A percentile compares a stretch with the other conserved stretches of the same genome.
phyloP scores from a whole-genome alignment of 1,140 invertebrate species.

The Eulimnadia texana region DNA sequence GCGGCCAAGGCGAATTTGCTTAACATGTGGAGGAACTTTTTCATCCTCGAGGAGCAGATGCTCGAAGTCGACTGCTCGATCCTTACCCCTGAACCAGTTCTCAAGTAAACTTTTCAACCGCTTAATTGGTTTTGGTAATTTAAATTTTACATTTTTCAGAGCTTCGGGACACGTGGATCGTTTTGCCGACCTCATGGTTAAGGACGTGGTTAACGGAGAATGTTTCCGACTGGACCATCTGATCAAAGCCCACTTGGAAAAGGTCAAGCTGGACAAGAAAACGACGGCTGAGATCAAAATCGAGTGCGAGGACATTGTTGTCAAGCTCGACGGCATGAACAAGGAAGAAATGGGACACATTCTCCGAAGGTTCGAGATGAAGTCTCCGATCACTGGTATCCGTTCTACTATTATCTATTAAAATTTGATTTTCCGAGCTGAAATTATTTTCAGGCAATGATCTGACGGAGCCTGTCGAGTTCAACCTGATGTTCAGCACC shows the following conservation, averaged over 20 bases:
- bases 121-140: neutral
- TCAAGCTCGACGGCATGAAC: constrained; percentile 72
- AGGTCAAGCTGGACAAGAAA: constrained; percentile 72
- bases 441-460: constrained; percentile 52
- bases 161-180: constrained; percentile 97
- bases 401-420: neutral
- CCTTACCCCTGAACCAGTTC: constrained; percentile 86
- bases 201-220: constrained; percentile 88
- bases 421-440: neutral
- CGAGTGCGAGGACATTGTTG: constrained; percentile 63
- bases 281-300: constrained; percentile 48
- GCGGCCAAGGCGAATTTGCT: constrained; percentile 92
- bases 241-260: constrained; percentile 93
- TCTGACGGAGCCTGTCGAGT: constrained; percentile 85
- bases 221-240: constrained; percentile 95
- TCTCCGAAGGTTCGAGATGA: constrained; percentile 77
- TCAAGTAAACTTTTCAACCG: constrained; percentile 45
- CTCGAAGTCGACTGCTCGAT: constrained; percentile 96
- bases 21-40: constrained; percentile 86
- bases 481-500: constrained; percentile 97
- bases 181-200: constrained; percentile 99
- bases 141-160: constrained; percentile 30
- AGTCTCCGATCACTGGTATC: constrained; percentile 63
- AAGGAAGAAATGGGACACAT: constrained; percentile 76
- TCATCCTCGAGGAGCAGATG: constrained; percentile 96